Conservation (phyloP, 2,797 vertebrate genomes). For the Falco biarmicus region DNA sequence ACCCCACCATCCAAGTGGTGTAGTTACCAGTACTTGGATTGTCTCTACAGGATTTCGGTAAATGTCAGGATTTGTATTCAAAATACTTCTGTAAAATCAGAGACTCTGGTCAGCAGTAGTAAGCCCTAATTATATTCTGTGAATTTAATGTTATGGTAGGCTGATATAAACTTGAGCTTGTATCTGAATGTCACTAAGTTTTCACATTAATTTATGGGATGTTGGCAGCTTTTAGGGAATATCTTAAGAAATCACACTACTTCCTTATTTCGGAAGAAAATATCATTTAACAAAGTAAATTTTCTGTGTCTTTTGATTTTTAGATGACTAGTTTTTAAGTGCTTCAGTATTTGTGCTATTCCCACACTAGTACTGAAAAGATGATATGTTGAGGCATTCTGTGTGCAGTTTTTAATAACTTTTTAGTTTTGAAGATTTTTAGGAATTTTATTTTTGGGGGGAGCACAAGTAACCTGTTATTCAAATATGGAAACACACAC, state of each 20-base stretch:
- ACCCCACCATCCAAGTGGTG: not conserved
- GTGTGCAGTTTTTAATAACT: not conserved
- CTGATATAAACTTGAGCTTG: not conserved
- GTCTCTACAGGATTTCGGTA: not conserved
- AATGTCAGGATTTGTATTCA: not conserved
- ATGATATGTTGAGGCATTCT: not conserved
- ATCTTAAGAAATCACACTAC: not conserved
- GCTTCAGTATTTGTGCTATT: not conserved
- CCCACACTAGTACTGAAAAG: not conserved
- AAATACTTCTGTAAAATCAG: not conserved
- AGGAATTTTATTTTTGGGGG: not conserved
- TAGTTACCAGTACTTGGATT: not conserved
- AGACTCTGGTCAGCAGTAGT: not conserved
- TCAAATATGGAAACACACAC: not conserved
- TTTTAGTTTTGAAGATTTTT: not conserved
- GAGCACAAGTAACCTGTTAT: not conserved
- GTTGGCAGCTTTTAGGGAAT: not conserved
- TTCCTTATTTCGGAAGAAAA: not conserved
- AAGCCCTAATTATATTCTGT: not conserved
- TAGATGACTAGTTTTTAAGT: not conserved
- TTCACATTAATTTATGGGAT: not conserved
- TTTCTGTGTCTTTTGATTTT: conserved; percentile 31
- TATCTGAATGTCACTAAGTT: not conserved
- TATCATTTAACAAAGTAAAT: not conserved
- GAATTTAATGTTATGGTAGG: not conserved